Conservation (phyloP, 1,140 invertebrate genomes). For the Melitaea cinxia region DNA sequence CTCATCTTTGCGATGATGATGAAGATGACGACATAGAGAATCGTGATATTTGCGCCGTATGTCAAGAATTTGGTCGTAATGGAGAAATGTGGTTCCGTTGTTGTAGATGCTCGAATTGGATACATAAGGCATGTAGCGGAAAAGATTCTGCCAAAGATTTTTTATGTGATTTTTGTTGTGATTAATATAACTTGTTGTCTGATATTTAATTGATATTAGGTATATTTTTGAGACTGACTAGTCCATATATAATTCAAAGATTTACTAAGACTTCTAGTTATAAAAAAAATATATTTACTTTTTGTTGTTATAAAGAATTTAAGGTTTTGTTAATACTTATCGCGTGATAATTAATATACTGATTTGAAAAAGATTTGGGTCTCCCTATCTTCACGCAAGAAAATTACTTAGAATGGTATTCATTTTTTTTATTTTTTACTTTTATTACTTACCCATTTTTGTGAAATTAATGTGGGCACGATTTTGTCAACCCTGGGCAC, state of each 20-base stretch:
- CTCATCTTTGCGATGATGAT: constrained; percentile 10
- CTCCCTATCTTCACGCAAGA: constrained; percentile 10
- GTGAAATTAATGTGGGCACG: neutral
- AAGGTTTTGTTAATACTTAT: constrained; percentile 4
- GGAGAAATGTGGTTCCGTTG: constrained; percentile 14
- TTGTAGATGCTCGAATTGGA: constrained; percentile 14
- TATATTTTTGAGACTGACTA: constrained; percentile 12
- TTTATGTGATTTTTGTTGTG: constrained; percentile 5
- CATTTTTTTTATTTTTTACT: neutral
- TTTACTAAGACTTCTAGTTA: constrained; percentile 3
- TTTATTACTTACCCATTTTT: neutral
- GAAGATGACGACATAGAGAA: constrained; percentile 17
- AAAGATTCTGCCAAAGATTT: constrained; percentile 16
- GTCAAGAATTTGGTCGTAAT: constrained; percentile 17
- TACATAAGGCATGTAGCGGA: constrained; percentile 17
- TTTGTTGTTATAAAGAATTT: constrained; percentile 8
- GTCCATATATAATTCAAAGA: constrained; percentile 12
- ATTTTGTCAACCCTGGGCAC: constrained; percentile 2
- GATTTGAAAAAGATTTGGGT: constrained; percentile 11
- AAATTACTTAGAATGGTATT: too few relatives aligned
- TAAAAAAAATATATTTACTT: constrained; percentile 10
- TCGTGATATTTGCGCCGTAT: constrained; percentile 12
- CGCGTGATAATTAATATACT: constrained; percentile 1
- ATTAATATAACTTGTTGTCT: neutral
- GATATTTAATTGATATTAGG: constrained; percentile 9